Percentiles rank a stretch among this genome's conserved stretches.
Conservation (phyloP, 2,888 invertebrate genomes). For the Pyrgus malvae region DNA sequence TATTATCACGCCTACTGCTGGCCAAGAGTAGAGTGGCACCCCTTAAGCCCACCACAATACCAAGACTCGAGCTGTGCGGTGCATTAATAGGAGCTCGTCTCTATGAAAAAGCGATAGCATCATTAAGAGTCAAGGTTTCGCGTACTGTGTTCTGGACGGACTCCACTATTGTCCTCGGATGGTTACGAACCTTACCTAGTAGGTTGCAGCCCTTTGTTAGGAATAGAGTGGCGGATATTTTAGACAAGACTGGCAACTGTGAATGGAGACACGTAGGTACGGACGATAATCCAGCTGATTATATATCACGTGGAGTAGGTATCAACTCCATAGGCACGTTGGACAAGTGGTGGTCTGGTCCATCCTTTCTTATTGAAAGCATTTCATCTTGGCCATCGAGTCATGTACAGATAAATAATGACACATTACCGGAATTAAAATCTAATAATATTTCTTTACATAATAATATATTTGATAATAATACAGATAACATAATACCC, state of each 20-base stretch:
- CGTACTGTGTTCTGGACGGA: slow-evolving; percentile 39
- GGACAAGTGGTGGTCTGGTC: slow-evolving; percentile 29
- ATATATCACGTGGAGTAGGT: slow-evolving; percentile 29
- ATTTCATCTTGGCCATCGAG: slow-evolving; percentile 15
- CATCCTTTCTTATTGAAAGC: slow-evolving; percentile 13
- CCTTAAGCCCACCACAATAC: slow-evolving; percentile 39
- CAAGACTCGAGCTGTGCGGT: slow-evolving; percentile 42
- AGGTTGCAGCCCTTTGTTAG: slow-evolving; percentile 40
- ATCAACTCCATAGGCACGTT: background rate
- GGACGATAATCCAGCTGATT: slow-evolving; percentile 30
- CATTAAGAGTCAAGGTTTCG: slow-evolving; percentile 30
- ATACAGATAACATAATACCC: slow-evolving; percentile 13
- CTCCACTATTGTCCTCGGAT: slow-evolving; percentile 40
- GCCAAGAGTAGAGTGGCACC: slow-evolving; percentile 40
- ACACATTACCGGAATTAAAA: slow-evolving; percentile 4
- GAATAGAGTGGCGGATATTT: slow-evolving; percentile 39
- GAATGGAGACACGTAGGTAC: slow-evolving; percentile 38
- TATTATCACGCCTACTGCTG: slow-evolving; percentile 29
- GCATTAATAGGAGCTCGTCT: slow-evolving; percentile 39
- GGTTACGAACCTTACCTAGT: slow-evolving; percentile 26
- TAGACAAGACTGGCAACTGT: slow-evolving; percentile 32
- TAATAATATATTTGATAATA: background rate
- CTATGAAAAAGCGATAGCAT: slow-evolving; percentile 32
- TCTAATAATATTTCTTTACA: background rate
- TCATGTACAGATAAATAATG: background rate